These are phyloP conservation scores for Serinus canaria DNA, from an alignment of 2,113 vertebrate genomes.

Conservation along the genomic window DNA sequence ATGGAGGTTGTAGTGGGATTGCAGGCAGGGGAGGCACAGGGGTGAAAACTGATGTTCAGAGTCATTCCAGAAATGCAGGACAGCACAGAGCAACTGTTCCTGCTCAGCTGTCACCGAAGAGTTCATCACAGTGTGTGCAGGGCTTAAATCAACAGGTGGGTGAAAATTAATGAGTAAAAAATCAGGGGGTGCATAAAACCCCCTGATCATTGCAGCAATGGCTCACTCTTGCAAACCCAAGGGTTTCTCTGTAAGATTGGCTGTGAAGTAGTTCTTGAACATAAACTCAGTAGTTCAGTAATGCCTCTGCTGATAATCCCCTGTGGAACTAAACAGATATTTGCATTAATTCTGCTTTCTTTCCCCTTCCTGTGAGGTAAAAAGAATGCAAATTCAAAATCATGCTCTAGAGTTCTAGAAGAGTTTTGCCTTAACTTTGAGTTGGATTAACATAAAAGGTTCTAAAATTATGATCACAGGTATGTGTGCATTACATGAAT, in stretches of 20 bases:
- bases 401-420: not conserved
- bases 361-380: not conserved
- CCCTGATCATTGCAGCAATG: not conserved
- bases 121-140: not conserved
- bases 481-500: slow-evolving; percentile 30
- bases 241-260: not conserved
- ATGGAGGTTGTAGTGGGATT: not conserved
- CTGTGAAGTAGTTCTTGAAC: not conserved
- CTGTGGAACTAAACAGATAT: not conserved
- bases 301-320: slow-evolving; percentile 21
- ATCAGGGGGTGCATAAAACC: not conserved
- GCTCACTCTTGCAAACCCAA: not conserved
- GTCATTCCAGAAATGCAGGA: not conserved
- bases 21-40: not conserved
- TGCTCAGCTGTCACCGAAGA: not conserved
- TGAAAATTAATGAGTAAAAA: not conserved
- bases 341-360: slow-evolving; percentile 2
- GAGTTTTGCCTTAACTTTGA: slow-evolving; percentile 30
- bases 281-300: not conserved
- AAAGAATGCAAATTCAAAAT: not conserved
- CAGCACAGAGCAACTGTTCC: not conserved
- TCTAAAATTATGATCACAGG: slow-evolving; percentile 64
- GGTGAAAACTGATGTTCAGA: not conserved
- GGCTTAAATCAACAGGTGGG: not conserved
- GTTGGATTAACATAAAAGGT: not conserved